A percentile compares a stretch with the other conserved stretches of the same genome.
Evolutionary conservation across 2,888 invertebrate genomes (phyloP).

Genomic region (Gortyna flavago): DNA sequence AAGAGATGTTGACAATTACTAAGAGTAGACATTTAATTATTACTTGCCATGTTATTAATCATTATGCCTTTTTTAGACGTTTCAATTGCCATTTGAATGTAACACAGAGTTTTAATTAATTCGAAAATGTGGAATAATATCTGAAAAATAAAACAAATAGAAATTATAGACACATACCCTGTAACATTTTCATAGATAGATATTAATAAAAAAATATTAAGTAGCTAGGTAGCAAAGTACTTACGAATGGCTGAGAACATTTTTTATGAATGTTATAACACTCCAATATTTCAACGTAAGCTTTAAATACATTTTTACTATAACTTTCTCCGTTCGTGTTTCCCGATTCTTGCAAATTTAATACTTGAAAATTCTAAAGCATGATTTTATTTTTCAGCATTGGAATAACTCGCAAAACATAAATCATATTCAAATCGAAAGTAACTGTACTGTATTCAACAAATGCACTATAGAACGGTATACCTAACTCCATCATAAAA

Average conservation of each 20-base stretch:
- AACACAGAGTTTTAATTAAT: neutral
- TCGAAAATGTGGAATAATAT: neutral
- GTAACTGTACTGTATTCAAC: neutral
- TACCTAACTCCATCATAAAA: neutral
- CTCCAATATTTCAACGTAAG: slow-evolving; percentile 41
- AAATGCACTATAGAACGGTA: neutral
- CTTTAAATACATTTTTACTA: slow-evolving; percentile 10
- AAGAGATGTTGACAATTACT: neutral
- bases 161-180: neutral
- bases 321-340: neutral
- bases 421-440: slow-evolving; percentile 37
- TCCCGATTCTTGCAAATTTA: neutral
- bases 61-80: neutral
- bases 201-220: neutral
- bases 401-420: neutral
- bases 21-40: no score
- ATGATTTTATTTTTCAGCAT: slow-evolving; percentile 33
- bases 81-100: neutral
- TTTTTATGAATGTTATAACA: slow-evolving; percentile 33
- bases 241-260: slow-evolving; percentile 34
- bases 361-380: slow-evolving; percentile 29
- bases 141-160: slow-evolving; percentile 1
- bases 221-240: slow-evolving; percentile 6
- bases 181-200: neutral
- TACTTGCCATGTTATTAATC: neutral